phyloP scores from a whole-genome alignment of 2,888 invertebrate genomes.

The Trichopoda pennipes region DNA sequence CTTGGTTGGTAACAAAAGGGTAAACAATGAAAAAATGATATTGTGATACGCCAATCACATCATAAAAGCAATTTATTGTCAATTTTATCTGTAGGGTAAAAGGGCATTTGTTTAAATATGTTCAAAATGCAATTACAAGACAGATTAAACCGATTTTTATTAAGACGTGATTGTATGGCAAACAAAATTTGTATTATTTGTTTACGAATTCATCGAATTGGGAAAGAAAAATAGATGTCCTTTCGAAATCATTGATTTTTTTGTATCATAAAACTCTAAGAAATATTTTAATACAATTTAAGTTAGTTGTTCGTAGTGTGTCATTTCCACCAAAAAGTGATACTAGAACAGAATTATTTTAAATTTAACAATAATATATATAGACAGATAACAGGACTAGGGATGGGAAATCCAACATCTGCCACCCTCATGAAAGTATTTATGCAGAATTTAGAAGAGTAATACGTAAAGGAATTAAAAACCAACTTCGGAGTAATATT shows the following conservation, averaged over 20 bases:
- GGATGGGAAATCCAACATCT: no score
- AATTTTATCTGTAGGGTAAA: slow-evolving; percentile 61
- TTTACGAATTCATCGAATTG: not conserved
- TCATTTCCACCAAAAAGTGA: no score
- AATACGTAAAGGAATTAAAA: no score
- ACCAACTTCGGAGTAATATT: no score
- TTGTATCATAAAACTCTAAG: no score
- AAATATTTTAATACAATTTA: no score
- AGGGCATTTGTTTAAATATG: slow-evolving; percentile 66
- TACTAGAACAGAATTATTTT: no score
- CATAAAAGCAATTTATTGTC: slow-evolving; percentile 66
- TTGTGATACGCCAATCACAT: slow-evolving; percentile 65
- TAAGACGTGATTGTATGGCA: slow-evolving; percentile 37
- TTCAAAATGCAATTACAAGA: slow-evolving; percentile 58
- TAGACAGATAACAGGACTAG: no score
- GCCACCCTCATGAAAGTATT: no score
- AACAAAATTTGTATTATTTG: slow-evolving; percentile 4
- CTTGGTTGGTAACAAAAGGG: slow-evolving; percentile 24
- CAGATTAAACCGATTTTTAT: slow-evolving; percentile 50
- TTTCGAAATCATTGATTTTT: not conserved
- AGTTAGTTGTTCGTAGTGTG: no score
- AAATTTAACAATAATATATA: no score
- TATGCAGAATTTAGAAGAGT: no score
- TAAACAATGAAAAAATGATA: slow-evolving; percentile 48
- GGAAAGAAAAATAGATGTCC: slow-evolving; percentile 18